Base-by-base conservation (phyloP, 2,888 invertebrate species). In the Cephonodes hylas region DNA sequence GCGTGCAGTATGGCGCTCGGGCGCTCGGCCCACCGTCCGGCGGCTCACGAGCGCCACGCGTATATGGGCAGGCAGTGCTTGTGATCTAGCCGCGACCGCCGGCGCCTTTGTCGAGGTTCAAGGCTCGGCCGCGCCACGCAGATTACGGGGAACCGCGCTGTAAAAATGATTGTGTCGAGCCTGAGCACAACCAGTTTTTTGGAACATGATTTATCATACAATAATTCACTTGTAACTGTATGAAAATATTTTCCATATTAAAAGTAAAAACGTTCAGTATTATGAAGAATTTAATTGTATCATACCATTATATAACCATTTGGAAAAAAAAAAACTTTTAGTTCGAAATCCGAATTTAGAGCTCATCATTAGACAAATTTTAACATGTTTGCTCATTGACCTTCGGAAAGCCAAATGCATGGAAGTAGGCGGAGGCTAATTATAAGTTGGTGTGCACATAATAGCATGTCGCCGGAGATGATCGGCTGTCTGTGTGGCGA, bases 21-120 rank as follows among this genome's bases (percentile, higher is more conserved):
- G 42, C 42, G 5, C 42, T 3, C 20, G 23, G 46, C 48, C 8
- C 31, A 31, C 38, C 38, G 38, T 38, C 25, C 25, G 42, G 5
- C 57, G 69, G n/a, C n/a, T n/a, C 74, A 69, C 72, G 71, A 69
- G 59, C 59, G 38, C n/a, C 58, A 44, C 38, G 48, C 69, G 56
- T 70, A 74, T 74, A 78, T 66, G 76, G 76, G 59, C 59, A 60
- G 56, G 60, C 64, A 73, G 60, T 77, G 75, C 76, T 76, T 74
- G 60, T 77, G 75, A 77, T 76, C 67, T 74, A 64, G 66, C 74
- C 73, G 77, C 71, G 27, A 18, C 48, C 23, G 45, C 46, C 53
- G 53, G 53, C 53, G 53, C 27, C 53, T 53, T 53, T 53, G 53
- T 18, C 34, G 46, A 59, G 22, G 53, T 53, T 56, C 58, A 57